Evolutionary conservation across 2,888 invertebrate species (phyloP), one percentile per base, ranked within the genome.

Genomic region (Hipparchia semele): DNA sequence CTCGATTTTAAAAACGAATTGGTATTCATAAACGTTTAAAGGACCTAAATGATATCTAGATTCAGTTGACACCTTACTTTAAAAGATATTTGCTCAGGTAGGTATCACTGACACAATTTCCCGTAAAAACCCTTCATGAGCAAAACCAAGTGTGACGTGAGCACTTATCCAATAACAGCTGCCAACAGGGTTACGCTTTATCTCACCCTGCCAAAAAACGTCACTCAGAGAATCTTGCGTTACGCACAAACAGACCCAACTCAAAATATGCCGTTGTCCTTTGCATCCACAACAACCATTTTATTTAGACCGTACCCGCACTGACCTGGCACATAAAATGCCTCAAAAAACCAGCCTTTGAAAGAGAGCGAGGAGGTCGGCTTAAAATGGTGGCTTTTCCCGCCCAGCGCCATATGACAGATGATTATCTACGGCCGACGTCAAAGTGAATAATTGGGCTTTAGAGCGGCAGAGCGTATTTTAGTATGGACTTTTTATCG

Each of bases 391-490:
- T 71, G 84, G 79, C 81, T 80, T 83, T 79, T 82, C 83, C 84
- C 84, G 84, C 82, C 85, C 87, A 83, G 84, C 86, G 84, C 89
- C 87, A 86, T 88, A 90, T 93, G 92, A 92, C 90, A 92, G 91
- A 92, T 92, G 91, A 92, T 93, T 92, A 93, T 93, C 92, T 92
- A 92, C 87, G 87, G 85, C 81, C 84, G 81, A 88, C 87, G 92
- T 93, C 93, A 92, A 91, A 92, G 90, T 93, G 93, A 93, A 93
- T 93, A 92, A 93, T 93, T 92, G 91, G 88, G 87, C 86, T 90
- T 90, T 89, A 88, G 88, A 87, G 86, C 82, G 86, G 84, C 75
- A 75, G 66, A 75, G 71, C 73, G 75, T 79, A 78, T 78, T 79
- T 78, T 78, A 74, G 75, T 75, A 74, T 61, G 67, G 54, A 72